Evolutionary conservation across 2,113 vertebrate species (phyloP).

Genomic region (Lampris incognitus): DNA sequence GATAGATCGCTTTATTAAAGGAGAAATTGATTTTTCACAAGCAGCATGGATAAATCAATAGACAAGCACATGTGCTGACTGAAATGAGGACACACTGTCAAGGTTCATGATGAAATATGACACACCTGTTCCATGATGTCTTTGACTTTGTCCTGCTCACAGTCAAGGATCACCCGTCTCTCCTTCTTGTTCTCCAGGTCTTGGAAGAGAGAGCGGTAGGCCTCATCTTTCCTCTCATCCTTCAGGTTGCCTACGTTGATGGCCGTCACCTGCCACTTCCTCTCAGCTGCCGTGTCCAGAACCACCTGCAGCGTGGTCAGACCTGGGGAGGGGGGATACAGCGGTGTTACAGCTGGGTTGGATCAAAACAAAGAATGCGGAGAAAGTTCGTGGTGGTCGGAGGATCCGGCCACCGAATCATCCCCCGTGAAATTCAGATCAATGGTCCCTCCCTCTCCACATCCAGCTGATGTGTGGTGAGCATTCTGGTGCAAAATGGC

Average conservation of each 20-base stretch:
- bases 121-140: slow-evolving; percentile 98
- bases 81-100: too few species aligned
- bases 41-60: too few species aligned
- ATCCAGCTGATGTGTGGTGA: too few species aligned
- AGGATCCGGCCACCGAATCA: too few species aligned
- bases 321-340: slow-evolving; percentile 76
- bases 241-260: slow-evolving; percentile 99
- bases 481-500: too few species aligned
- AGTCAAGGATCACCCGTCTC: slow-evolving; percentile 96
- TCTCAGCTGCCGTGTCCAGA: slow-evolving; percentile 95
- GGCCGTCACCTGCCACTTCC: slow-evolving; percentile 99
- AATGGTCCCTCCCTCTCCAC: too few species aligned
- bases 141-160: slow-evolving; percentile 98
- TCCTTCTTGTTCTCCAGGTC: slow-evolving; percentile 98
- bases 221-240: slow-evolving; percentile 98
- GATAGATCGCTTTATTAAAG: too few species aligned
- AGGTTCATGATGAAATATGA: not conserved
- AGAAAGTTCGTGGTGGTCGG: too few species aligned
- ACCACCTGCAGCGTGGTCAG: slow-evolving; percentile 96
- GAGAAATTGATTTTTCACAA: too few species aligned
- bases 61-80: too few species aligned
- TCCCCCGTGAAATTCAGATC: too few species aligned
- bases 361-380: too few species aligned
- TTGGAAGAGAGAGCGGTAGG: slow-evolving; percentile 96
- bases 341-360: not conserved